These are phyloP conservation scores for Siniperca undulata DNA, from an alignment of 2,797 vertebrate genomes.

Conservation along the genomic window DNA sequence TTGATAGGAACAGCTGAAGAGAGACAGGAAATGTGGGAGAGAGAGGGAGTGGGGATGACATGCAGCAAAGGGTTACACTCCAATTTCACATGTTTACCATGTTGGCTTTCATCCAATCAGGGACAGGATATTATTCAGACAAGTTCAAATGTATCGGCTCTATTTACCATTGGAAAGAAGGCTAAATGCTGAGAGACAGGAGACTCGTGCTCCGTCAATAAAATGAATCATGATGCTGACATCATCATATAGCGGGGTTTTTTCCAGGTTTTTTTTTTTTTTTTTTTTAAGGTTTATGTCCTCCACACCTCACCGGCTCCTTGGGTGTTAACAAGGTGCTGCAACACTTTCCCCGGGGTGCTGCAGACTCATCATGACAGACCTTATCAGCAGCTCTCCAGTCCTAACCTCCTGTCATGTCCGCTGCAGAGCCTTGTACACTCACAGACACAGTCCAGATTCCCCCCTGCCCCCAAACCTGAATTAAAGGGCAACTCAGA, in stretches of 20 bases:
- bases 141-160: neutral
- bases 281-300: conserved; percentile 31
- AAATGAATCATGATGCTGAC: neutral
- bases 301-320: conserved; percentile 26
- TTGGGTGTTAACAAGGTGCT: conserved; percentile 46
- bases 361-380: conserved; percentile 38
- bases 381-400: conserved; percentile 62
- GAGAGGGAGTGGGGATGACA: too few species aligned
- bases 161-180: neutral
- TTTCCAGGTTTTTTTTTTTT: neutral
- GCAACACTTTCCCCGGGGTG: conserved; percentile 30
- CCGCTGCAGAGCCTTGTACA: conserved; percentile 14
- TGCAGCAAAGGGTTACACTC: too few species aligned
- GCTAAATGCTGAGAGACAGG: neutral
- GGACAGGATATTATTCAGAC: neutral
- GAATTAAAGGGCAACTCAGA: conserved; percentile 30
- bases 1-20: too few species aligned
- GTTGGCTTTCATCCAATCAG: neutral
- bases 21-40: too few species aligned
- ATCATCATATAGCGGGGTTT: neutral
- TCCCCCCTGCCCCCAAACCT: neutral
- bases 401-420: conserved; percentile 46
- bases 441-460: conserved; percentile 40
- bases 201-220: neutral
- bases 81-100: neutral